Percentiles rank a stretch among this genome's conserved stretches.
Evolutionary conservation across 2,888 invertebrate genomes (phyloP).

Genomic region (Harpagoxenus sublaevis): DNA sequence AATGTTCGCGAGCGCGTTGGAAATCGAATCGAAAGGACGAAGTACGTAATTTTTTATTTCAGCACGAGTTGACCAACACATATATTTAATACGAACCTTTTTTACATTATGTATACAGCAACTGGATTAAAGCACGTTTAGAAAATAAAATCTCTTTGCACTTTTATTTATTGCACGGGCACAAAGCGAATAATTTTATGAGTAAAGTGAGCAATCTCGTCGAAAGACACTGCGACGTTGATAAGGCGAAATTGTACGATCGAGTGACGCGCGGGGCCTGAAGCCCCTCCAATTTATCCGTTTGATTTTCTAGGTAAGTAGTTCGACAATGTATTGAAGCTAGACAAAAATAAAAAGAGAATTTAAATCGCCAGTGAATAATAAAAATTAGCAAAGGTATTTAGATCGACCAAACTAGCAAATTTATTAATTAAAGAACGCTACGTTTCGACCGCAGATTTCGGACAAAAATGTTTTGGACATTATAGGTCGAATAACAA

Average conservation of each 20-base stretch:
- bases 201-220: background rate
- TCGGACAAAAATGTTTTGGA: background rate
- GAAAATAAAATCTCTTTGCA: background rate
- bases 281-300: background rate
- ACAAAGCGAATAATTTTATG: background rate
- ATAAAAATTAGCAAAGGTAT: no score
- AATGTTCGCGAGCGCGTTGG: background rate
- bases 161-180: background rate
- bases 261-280: no score
- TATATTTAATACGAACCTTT: background rate
- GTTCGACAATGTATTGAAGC: background rate
- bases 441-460: no score
- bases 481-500: background rate
- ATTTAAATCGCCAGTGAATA: no score
- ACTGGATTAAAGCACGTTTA: background rate
- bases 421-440: no score
- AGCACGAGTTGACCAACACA: background rate
- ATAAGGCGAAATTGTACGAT: background rate
- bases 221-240: background rate
- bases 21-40: background rate
- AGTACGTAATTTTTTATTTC: background rate
- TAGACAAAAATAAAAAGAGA: background rate
- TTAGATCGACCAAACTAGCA: no score
- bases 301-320: background rate
- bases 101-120: background rate